Conservation (phyloP, 1,140 invertebrate species). For the Leguminivora glycinivorella region DNA sequence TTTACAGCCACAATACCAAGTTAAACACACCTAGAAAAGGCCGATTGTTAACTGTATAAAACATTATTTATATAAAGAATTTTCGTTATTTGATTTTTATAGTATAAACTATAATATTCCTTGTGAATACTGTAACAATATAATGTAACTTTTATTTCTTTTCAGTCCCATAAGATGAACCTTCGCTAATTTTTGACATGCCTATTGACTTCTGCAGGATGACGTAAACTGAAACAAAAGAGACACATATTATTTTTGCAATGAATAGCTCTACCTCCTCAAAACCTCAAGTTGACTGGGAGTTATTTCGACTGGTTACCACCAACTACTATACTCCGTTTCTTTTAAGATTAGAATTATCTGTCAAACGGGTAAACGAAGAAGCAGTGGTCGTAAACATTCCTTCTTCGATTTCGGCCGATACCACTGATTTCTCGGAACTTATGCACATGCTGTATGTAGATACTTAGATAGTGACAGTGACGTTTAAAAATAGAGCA, state of each 20-base stretch:
- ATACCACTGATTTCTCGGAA: too few relatives aligned
- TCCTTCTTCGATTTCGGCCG: too few relatives aligned
- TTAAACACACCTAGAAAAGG: conserved; percentile 16
- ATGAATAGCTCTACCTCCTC: too few relatives aligned
- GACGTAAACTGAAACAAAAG: conserved; percentile 85
- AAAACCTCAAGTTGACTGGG: too few relatives aligned
- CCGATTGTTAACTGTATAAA: conserved; percentile 6
- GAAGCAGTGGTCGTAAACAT: too few relatives aligned
- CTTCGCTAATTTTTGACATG: conserved; percentile 91
- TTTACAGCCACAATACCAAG: conserved; percentile 21
- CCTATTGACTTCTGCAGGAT: conserved; percentile 89
- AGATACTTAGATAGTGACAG: too few relatives aligned
- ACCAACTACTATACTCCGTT: too few relatives aligned
- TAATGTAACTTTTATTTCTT: conserved; percentile 53
- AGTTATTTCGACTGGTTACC: too few relatives aligned
- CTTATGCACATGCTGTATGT: too few relatives aligned
- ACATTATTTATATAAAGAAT: conserved; percentile 21
- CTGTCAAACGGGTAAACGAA: too few relatives aligned
- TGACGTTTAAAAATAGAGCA: too few relatives aligned
- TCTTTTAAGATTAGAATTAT: too few relatives aligned
- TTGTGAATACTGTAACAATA: conserved; percentile 32
- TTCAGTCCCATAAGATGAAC: conserved; percentile 87
- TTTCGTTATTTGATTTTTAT: conserved; percentile 2
- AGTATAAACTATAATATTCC: conserved; percentile 9
- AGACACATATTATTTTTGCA: conserved; percentile 30